These are phyloP conservation scores for Ornithorhynchus anatinus DNA, from an alignment of 2,113 vertebrate species.

Conservation along the genomic window DNA sequence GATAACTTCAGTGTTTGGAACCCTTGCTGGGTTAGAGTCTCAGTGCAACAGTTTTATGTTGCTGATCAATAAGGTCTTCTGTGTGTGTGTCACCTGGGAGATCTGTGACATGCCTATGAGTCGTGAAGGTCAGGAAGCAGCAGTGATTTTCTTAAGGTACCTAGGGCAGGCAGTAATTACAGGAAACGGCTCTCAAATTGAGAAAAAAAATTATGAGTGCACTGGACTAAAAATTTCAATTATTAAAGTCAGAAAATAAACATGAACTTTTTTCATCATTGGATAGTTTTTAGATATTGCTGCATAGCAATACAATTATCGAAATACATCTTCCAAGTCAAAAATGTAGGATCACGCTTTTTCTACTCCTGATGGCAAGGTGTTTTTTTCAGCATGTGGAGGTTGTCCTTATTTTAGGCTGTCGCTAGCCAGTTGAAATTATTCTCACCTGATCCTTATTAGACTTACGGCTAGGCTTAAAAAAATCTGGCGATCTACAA, in stretches of 20 bases:
- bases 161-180: conserved; percentile 28
- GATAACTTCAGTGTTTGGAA: not conserved
- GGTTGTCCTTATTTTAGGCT: not conserved
- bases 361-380: too few species aligned
- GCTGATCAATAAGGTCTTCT: not conserved
- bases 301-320: not conserved
- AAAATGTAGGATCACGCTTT: too few species aligned
- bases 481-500: not conserved
- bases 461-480: not conserved
- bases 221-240: not conserved
- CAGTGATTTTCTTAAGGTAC: conserved; percentile 25
- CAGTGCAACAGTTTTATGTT: not conserved
- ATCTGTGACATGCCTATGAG: not conserved
- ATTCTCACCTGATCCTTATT: too few species aligned
- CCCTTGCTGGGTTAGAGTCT: not conserved
- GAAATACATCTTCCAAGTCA: not conserved
- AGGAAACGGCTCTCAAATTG: not conserved
- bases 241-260: not conserved
- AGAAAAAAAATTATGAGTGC: not conserved
- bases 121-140: conserved; percentile 9
- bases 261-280: not conserved
- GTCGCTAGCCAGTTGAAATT: not conserved
- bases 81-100: not conserved
- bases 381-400: not conserved
- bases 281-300: not conserved